Evolutionary conservation across 2,113 vertebrate species (phyloP), one percentile per base, ranked within the genome.

Genomic region (Apaloderma vittatum): DNA sequence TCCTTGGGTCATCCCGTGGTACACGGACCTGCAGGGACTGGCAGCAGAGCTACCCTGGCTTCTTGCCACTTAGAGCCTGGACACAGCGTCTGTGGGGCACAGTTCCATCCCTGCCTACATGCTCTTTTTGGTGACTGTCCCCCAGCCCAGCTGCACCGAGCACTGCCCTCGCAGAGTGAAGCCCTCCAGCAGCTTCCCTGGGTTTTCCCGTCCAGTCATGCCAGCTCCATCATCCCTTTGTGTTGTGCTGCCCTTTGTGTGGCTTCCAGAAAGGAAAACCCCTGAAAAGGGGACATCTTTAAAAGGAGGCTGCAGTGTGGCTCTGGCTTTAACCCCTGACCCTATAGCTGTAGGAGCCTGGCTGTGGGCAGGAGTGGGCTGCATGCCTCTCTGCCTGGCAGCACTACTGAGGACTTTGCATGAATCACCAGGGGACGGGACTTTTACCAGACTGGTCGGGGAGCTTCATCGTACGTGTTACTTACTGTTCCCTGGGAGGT

Each of bases 171-270:
- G 30, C 74, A 84, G 52, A 85, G 49, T 63, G 92, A 90, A 85
- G 86, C 85, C 74, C 90, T 95, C 90, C 81, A 95, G 93, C 87
- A 95, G 51, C 89, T 96, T 97, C 95, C 93, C 86, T 92, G 43
- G 27, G 49, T 90, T 90, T 92, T 91, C 59, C 76, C 2, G 2
- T 58, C 58, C 0, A 0, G 73, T 96, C 95, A 87, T 85, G 84
- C 83, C 87, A 79, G 92, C n/a, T 74, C 75, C 82, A 83, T 94
- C 90, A 83, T 88, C 63, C 82, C 46, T 95, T 95, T 97, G 91
- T 93, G 88, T 77, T 93, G 20, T 92, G 29, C 88, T 88, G 88
- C 63, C 51, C 82, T 97, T 97, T 95, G 90, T 97, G 87, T 93
- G 88, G 95, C 68, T 97, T 95, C 92, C 93, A 94, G 96, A 96